Evolutionary conservation across 2,113 vertebrate genomes (phyloP).

Genomic region (Cephalopterus ornatus): DNA sequence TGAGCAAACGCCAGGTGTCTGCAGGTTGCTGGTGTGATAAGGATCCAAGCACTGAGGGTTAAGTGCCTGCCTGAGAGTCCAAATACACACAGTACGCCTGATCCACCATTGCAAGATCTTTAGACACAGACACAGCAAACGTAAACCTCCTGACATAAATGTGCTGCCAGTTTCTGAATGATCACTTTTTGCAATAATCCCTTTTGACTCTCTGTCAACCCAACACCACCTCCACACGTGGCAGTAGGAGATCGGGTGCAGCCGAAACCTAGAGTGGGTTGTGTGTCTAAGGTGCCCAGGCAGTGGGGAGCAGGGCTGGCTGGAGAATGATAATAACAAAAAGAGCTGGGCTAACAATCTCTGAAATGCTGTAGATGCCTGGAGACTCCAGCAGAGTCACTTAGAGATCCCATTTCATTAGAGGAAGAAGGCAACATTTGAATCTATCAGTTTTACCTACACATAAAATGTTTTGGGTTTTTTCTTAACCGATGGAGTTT

Average conservation of each 20-base stretch:
- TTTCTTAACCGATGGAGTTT: neutral
- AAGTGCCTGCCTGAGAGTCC: neutral
- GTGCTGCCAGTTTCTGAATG: neutral
- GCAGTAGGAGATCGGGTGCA: neutral
- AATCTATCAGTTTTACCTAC: neutral
- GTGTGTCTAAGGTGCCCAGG: neutral
- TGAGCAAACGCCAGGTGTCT: fast-evolving
- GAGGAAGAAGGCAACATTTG: neutral
- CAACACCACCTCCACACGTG: fast-evolving
- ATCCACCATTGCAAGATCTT: neutral
- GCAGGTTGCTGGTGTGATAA: neutral
- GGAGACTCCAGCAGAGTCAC: neutral
- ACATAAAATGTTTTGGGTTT: neutral
- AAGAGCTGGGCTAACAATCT: neutral
- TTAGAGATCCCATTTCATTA: neutral
- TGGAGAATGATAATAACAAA: neutral
- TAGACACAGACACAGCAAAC: neutral
- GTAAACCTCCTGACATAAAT: neutral
- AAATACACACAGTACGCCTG: neutral
- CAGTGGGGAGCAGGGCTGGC: neutral
- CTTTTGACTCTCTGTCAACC: neutral
- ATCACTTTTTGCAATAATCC: fast-evolving
- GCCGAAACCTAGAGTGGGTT: neutral
- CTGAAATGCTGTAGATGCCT: neutral
- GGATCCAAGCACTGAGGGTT: neutral